phyloP scores from a whole-genome alignment of 2,113 vertebrate species.

The Grus americana region DNA sequence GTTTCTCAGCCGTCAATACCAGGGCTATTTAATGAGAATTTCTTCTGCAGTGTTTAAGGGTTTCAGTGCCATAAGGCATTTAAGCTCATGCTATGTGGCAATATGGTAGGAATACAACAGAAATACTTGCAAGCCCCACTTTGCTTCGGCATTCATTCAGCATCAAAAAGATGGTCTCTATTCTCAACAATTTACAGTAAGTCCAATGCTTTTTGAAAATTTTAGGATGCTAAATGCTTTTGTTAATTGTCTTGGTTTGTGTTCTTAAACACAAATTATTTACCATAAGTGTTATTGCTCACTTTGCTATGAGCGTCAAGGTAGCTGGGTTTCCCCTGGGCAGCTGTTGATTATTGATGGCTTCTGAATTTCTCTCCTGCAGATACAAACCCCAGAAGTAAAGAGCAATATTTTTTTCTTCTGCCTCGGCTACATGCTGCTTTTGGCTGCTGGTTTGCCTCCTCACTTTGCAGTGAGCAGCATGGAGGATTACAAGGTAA shows the following conservation, averaged over 20 bases:
- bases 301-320: accelerated
- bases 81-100: neutral
- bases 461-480: constrained; percentile 85
- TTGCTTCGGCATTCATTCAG: neutral
- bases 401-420: accelerated
- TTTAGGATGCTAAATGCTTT: neutral
- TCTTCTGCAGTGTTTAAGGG: neutral
- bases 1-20: neutral
- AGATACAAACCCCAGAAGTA: accelerated
- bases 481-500: constrained; percentile 84
- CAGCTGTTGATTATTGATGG: neutral
- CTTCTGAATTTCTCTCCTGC: neutral
- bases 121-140: neutral
- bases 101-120: neutral
- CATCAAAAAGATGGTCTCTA: neutral
- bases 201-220: neutral
- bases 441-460: constrained; percentile 77
- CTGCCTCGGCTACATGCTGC: neutral
- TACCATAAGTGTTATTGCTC: neutral
- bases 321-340: neutral
- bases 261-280: neutral
- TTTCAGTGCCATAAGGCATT: accelerated
- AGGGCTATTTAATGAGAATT: neutral
- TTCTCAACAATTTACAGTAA: neutral
- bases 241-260: neutral